Conservation (phyloP, 2,888 invertebrate genomes). For the Agrochola litura region DNA sequence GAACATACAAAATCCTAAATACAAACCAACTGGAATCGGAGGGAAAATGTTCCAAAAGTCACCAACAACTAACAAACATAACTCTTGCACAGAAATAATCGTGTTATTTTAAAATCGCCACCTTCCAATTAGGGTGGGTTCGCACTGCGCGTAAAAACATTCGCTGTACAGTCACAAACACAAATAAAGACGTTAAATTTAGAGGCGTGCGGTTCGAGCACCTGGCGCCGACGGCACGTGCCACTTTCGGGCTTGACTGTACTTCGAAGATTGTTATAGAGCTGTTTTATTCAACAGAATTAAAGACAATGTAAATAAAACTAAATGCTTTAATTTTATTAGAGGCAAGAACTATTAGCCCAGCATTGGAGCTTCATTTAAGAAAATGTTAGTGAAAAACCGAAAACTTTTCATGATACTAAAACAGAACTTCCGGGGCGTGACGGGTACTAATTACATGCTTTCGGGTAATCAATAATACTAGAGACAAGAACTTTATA, state of each 20-base stretch:
- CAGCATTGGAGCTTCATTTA: too few relatives aligned
- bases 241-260: constrained; percentile 81
- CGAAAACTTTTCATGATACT: too few relatives aligned
- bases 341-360: too few relatives aligned
- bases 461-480: too few relatives aligned
- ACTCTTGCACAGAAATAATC: constrained; percentile 73
- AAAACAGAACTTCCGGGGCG: too few relatives aligned
- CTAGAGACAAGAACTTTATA: too few relatives aligned
- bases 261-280: constrained; percentile 72
- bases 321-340: too few relatives aligned
- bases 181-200: constrained; percentile 90
- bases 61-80: constrained; percentile 35
- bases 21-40: neutral
- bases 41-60: neutral
- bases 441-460: too few relatives aligned
- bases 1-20: too few relatives aligned
- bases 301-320: too few relatives aligned
- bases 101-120: constrained; percentile 81
- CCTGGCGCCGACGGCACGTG: constrained; percentile 85
- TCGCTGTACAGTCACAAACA: constrained; percentile 84
- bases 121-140: constrained; percentile 80
- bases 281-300: too few relatives aligned
- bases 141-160: constrained; percentile 69
- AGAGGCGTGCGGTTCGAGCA: constrained; percentile 87
- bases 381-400: too few relatives aligned